Evolutionary conservation across 2,888 invertebrate genomes (phyloP).

Genomic region (Drosophila mercatorum): DNA sequence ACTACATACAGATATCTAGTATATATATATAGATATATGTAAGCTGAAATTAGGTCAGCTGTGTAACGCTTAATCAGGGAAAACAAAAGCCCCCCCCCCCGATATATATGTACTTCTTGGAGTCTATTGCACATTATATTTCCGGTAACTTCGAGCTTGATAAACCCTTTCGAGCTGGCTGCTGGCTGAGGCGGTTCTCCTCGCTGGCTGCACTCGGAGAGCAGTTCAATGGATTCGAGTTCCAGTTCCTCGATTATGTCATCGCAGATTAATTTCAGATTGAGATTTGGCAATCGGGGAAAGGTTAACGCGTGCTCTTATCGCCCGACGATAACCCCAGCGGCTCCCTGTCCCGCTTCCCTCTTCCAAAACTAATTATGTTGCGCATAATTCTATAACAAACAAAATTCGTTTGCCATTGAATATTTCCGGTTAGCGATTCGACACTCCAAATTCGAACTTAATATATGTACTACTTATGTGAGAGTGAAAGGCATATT

Average conservation of each 20-base stretch:
- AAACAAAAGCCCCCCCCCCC: slow-evolving; percentile 28
- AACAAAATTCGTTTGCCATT: slow-evolving; percentile 28
- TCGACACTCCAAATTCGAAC: neutral
- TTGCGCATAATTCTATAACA: slow-evolving; percentile 15
- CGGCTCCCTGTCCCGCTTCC: slow-evolving; percentile 21
- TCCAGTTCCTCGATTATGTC: slow-evolving; percentile 55
- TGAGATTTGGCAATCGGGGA: slow-evolving; percentile 41
- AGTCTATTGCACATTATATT: slow-evolving; percentile 50
- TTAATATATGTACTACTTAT: neutral
- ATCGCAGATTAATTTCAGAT: slow-evolving; percentile 36
- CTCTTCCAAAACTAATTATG: slow-evolving; percentile 26
- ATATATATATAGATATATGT: slow-evolving; percentile 8
- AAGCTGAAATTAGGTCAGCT: slow-evolving; percentile 63
- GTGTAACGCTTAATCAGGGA: slow-evolving; percentile 53
- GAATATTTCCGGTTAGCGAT: slow-evolving; percentile 68
- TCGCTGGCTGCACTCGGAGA: slow-evolving; percentile 12
- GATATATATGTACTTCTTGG: slow-evolving; percentile 17
- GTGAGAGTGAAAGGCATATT: neutral
- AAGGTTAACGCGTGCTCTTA: slow-evolving; percentile 54
- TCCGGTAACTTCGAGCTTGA: slow-evolving; percentile 60
- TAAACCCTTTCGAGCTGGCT: slow-evolving; percentile 23
- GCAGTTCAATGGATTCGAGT: slow-evolving; percentile 46
- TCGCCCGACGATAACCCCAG: slow-evolving; percentile 58
- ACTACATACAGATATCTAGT: neutral
- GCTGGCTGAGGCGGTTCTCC: neutral